A percentile compares a stretch with the other conserved stretches of the same genome.
Evolutionary conservation across 2,113 vertebrate genomes (phyloP).

Genomic region (Labeo catla): DNA sequence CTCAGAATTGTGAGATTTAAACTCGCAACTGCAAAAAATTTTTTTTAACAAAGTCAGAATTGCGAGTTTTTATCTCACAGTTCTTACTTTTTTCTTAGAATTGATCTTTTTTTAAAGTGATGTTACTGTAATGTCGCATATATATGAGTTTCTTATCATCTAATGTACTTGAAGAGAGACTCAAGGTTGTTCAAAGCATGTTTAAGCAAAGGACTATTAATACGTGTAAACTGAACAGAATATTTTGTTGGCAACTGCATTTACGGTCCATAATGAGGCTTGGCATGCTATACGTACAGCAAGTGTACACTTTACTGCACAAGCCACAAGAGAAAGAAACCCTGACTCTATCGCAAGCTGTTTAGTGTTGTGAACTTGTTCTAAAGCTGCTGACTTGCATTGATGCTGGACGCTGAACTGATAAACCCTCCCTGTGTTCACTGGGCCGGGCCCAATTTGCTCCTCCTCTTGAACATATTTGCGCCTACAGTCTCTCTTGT

Average conservation of each 20-base stretch:
- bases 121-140: background rate
- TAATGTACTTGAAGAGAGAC: background rate
- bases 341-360: conserved; percentile 6
- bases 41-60: too few species aligned
- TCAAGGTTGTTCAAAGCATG: background rate
- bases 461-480: conserved; percentile 66
- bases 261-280: background rate
- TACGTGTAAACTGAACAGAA: background rate
- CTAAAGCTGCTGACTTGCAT: conserved; percentile 41
- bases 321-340: background rate
- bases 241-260: conserved; percentile 8
- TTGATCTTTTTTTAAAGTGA: background rate
- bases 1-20: too few species aligned
- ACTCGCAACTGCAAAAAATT: too few species aligned
- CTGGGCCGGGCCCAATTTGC: conserved; percentile 61
- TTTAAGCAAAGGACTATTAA: background rate
- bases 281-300: conserved; percentile 14
- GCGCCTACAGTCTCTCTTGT: conserved; percentile 70
- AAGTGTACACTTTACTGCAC: conserved; percentile 20
- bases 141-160: background rate
- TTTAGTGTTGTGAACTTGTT: conserved; percentile 53
- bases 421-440: conserved; percentile 71
- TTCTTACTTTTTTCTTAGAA: too few species aligned
- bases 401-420: conserved; percentile 60
- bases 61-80: too few species aligned